Percentiles rank a stretch among this genome's conserved stretches.
Conservation (phyloP, 2,113 vertebrate species). For the Peromyscus maniculatus region DNA sequence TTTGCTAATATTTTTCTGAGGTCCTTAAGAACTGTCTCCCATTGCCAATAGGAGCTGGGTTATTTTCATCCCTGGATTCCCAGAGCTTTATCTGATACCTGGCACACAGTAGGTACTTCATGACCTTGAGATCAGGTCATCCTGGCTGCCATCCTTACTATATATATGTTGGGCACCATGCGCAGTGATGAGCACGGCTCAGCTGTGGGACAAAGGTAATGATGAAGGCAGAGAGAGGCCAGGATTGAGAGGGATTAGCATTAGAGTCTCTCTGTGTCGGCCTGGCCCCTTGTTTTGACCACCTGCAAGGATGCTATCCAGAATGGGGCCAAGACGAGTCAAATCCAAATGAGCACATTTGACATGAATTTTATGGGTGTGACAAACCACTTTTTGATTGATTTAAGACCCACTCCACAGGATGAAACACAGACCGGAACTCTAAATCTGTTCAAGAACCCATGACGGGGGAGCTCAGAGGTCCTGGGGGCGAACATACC, state of each 20-base stretch:
- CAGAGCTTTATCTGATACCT: background rate
- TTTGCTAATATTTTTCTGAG: background rate
- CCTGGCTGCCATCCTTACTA: background rate
- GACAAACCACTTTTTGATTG: background rate
- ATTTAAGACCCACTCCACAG: background rate
- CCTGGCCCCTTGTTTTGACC: background rate
- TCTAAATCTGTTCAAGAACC: background rate
- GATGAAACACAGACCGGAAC: background rate
- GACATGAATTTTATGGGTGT: background rate
- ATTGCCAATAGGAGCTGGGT: background rate
- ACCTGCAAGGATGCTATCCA: background rate
- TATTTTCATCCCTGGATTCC: slow-evolving; percentile 4
- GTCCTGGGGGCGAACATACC: background rate
- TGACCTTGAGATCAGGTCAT: background rate
- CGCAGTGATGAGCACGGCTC: background rate
- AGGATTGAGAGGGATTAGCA: background rate
- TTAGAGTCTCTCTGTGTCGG: background rate
- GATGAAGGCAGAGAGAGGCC: background rate
- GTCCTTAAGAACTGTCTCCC: background rate
- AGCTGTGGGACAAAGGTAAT: background rate
- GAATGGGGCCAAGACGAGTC: background rate
- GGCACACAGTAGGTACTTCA: background rate
- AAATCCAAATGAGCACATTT: background rate
- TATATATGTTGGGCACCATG: background rate
- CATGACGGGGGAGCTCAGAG: background rate